These are phyloP conservation scores for Leucophenga maculata DNA, from an alignment of 2,888 invertebrate genomes.

Conservation along the genomic window DNA sequence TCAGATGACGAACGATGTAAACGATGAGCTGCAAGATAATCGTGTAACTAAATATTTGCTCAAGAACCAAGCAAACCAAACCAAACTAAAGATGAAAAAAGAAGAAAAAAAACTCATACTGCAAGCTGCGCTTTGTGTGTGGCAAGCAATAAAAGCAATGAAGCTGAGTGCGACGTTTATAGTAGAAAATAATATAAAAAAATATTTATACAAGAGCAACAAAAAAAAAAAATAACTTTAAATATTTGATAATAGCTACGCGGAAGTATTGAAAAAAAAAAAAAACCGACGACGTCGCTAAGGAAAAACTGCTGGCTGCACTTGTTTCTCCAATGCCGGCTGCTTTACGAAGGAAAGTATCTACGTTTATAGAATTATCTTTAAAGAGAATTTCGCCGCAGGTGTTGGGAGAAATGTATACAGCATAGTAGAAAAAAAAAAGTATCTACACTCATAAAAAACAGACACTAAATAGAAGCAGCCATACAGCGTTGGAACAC, in stretches of 20 bases:
- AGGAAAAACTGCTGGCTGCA: constrained; percentile 3
- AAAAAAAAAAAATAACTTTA: background rate
- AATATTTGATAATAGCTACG: constrained; percentile 21
- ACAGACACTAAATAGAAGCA: background rate
- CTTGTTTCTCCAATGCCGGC: constrained; percentile 1
- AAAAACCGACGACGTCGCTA: background rate
- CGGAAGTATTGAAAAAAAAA: constrained; percentile 15
- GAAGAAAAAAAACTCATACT: no score
- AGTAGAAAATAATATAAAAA: background rate
- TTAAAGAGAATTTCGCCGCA: constrained; percentile 28
- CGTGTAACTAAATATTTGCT: constrained; percentile 17
- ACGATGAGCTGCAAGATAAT: constrained; percentile 11
- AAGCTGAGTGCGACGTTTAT: no score
- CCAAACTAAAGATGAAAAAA: no score
- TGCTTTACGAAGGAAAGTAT: no score
- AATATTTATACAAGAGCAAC: background rate
- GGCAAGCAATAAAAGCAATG: background rate
- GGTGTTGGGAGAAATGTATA: constrained; percentile 30
- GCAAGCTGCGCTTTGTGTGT: background rate
- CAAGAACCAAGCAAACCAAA: background rate
- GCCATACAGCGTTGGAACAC: background rate
- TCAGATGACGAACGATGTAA: constrained; percentile 7
- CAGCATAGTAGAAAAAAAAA: background rate
- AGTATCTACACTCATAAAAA: background rate
- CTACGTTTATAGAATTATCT: constrained; percentile 10